Base-by-base conservation (phyloP, 2,888 invertebrate species). In the Hermaeophaga mercurialis region DNA sequence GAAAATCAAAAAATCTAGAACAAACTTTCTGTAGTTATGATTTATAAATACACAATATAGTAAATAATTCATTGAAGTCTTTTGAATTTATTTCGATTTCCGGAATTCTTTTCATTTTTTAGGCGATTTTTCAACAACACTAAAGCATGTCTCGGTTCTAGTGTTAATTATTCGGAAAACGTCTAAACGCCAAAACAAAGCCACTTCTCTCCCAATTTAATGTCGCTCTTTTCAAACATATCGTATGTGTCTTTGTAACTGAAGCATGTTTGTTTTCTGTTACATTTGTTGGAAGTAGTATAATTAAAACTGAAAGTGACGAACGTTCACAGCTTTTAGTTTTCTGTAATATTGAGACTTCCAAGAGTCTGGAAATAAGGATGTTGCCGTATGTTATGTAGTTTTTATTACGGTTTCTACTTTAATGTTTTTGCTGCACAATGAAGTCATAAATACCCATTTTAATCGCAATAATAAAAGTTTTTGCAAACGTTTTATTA, bases 281-380 rank as follows among this genome's bases (percentile, higher is more conserved):
- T 39, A 39, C 18, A 39, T 39, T 19, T 39, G 39, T 39, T 39
- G 19, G 39, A 39, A 39, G 39, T 39, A 14, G 18, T 38, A 18
- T 39, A 39, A 22, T 39, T 39, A 31, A 31, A 31, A 11, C 3
- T 11, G 39, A 39, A 39, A 39, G 39, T 39, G 39, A 39, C 19
- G 22, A 19, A 39, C 39, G 39, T 19, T 19, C 22, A 8, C 19
- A 39, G 39, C 39, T 39, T 38, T 39, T 22, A 39, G 39, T 39
- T 39, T 39, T 39, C 39, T 18, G 18, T n/a, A 39, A 19, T 39
- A 39, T n/a, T 19, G 17, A 39, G 22, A 19, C 11, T 39, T 39
- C 39, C 39, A 39, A 39, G 19, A 39, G 39, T 5, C 11, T 22
- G 39, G n/a, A 39, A 31, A 31, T 31, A 31, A 31, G 31, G 12